Evolutionary conservation across 2,797 vertebrate genomes (phyloP).

Genomic region (Syngnathus rostellatus): DNA sequence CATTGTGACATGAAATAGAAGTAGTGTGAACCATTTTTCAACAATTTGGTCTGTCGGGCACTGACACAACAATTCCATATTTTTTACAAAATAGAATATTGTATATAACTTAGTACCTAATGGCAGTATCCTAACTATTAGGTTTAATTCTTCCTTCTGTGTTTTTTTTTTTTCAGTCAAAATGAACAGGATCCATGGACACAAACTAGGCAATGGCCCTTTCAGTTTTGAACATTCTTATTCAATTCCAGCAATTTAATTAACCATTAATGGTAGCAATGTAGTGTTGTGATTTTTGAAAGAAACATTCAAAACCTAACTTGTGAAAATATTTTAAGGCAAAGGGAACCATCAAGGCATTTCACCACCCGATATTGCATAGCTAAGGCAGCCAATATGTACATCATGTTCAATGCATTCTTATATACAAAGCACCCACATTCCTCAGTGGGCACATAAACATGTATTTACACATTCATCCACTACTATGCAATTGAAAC

Average conservation of each 20-base stretch:
- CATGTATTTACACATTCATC: constrained; percentile 55
- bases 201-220: constrained; percentile 35
- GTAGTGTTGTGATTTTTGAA: constrained; percentile 29
- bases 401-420: constrained; percentile 48
- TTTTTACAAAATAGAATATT: constrained; percentile 16
- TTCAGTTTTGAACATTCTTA: constrained; percentile 32
- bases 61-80: constrained; percentile 19
- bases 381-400: constrained; percentile 70
- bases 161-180: constrained; percentile 9
- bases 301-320: constrained; percentile 51
- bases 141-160: background rate
- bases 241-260: constrained; percentile 19
- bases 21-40: background rate
- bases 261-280: constrained; percentile 32
- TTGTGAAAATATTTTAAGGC: constrained; percentile 65
- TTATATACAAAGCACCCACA: constrained; percentile 50
- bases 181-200: constrained; percentile 16
- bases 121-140: too few relatives aligned
- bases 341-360: constrained; percentile 74
- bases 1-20: constrained; percentile 5
- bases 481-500: constrained; percentile 24
- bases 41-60: constrained; percentile 20
- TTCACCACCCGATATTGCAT: constrained; percentile 70
- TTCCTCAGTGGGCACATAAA: constrained; percentile 11
- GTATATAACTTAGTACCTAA: background rate